Base-by-base conservation (phyloP, 2,797 vertebrate genomes). In the Phylloscopus collybita region DNA sequence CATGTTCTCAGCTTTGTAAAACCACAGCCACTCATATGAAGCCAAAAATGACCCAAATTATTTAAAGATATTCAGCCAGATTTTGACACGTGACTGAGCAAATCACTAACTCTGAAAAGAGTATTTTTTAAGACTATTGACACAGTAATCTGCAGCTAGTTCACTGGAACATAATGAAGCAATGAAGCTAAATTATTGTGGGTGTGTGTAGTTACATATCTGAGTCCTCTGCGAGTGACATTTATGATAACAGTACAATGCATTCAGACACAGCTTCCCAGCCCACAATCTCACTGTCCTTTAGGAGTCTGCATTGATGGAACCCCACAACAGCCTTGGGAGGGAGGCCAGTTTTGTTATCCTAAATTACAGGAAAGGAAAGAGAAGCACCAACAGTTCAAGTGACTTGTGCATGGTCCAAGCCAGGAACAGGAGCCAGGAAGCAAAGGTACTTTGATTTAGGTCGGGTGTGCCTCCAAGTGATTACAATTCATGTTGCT, bases 361-460 rank as follows among this genome's bases (percentile, higher is more conserved):
- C 72, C 87, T 88, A 78, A 93, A 95, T 76, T 83, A 69, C 65
- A 74, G 79, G 54, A 80, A 40, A 88, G 59, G 44, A 91, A 95
- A 88, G 49, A 70, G 75, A 93, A 92, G 59, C 53, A 70, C 57
- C 64, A 79, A 38, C 67, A 80, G 26, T 70, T 85, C 49, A 38
- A 88, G 73, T 75, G 87, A 71, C 85, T 93, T 62, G 72, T 1
- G 1, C 40, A 74, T 86, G 74, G 82, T 84, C 72, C 67, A 74
- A 89, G 88, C 72, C 85, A 96, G 92, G 89, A 95, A 97, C 45
- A 59, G 60, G 44, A 97, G 83, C 85, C 92, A 97, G 84, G 88
- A 96, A 95, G 88, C 40, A 80, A 84, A 91, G 49, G 32, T 75
- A 81, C 80, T 96, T 95, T 90, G 90, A 95, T 96, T 95, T 88